Percentiles rank a stretch among this genome's conserved stretches.
phyloP scores from a whole-genome alignment of 2,113 vertebrate genomes.

The Protobothrops flavoviridis region DNA sequence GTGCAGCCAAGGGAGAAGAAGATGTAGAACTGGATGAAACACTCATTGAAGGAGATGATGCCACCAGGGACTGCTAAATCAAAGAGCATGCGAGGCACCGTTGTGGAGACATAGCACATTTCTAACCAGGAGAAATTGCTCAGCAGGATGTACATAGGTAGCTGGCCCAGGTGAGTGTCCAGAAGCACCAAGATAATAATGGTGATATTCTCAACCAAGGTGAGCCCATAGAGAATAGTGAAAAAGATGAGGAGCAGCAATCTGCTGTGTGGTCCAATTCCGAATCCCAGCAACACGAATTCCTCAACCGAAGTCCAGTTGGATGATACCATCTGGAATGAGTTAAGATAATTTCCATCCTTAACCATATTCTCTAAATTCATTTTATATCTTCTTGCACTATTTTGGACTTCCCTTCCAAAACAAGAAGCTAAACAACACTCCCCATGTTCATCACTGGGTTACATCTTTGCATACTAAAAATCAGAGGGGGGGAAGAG shows the following conservation, averaged over 20 bases:
- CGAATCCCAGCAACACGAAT: constrained; percentile 4
- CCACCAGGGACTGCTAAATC: not conserved
- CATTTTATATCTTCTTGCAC: not conserved
- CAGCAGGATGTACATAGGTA: not conserved
- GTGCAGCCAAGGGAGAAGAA: not conserved
- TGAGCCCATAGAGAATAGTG: not conserved
- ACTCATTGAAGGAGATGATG: not conserved
- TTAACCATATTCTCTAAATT: not conserved
- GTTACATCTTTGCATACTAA: not conserved
- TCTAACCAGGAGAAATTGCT: not conserved
- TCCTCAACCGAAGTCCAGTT: not conserved
- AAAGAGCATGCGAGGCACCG: not conserved
- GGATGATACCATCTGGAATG: not conserved
- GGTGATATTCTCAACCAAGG: not conserved
- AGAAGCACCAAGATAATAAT: not conserved
- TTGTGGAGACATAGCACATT: not conserved
- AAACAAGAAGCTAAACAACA: not conserved
- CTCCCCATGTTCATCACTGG: not conserved
- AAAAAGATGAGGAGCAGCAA: not conserved
- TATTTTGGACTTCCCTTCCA: not conserved
- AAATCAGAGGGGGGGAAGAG: not conserved
- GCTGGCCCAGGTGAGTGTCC: not conserved
- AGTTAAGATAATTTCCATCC: not conserved
- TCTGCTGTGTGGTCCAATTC: not conserved
- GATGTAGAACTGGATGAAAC: not conserved